Conservation (phyloP, 92 coral and sea anemone genomes). For the Epizoanthus stellaris region DNA sequence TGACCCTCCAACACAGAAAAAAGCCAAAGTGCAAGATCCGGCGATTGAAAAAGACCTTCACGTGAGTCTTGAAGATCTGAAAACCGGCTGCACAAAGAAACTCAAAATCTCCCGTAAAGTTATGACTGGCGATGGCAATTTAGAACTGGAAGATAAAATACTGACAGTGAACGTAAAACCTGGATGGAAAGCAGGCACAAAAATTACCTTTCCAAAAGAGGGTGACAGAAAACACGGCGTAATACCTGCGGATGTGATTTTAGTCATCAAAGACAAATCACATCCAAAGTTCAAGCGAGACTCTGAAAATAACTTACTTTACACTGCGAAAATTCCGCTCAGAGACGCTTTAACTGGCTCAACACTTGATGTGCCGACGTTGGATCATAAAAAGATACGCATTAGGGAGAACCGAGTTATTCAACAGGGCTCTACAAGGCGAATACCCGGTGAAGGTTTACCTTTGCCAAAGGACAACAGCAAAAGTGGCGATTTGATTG, state of each 20-base stretch:
- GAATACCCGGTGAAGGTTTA: slow-evolving; percentile 82
- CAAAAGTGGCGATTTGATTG: slow-evolving; percentile 80
- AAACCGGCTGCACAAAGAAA: slow-evolving; percentile 83
- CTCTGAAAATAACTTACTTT: slow-evolving; percentile 77
- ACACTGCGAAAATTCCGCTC: slow-evolving; percentile 80
- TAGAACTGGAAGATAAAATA: slow-evolving; percentile 83
- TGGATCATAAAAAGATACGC: slow-evolving; percentile 67
- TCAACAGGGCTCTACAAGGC: slow-evolving; percentile 72
- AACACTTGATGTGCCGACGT: slow-evolving; percentile 67
- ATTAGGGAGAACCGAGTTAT: slow-evolving; percentile 70
- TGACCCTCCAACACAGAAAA: slow-evolving; percentile 62
- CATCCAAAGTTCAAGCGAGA: slow-evolving; percentile 83
- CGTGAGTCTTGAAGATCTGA: slow-evolving; percentile 84
- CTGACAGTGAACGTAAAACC: slow-evolving; percentile 86
- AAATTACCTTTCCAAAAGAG: slow-evolving; percentile 80
- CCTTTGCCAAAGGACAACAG: slow-evolving; percentile 86
- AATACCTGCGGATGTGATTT: slow-evolving; percentile 90
- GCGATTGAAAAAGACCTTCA: slow-evolving; percentile 86
- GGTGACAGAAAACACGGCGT: slow-evolving; percentile 93
- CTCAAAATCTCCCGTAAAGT: slow-evolving; percentile 90
- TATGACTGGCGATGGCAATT: slow-evolving; percentile 63
- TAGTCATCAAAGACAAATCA: slow-evolving; percentile 82
- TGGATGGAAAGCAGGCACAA: slow-evolving; percentile 95
- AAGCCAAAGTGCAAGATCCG: slow-evolving; percentile 80
- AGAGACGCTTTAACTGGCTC: slow-evolving; percentile 88